Base-by-base conservation (phyloP, 1,140 invertebrate genomes). In the Planococcus citri region DNA sequence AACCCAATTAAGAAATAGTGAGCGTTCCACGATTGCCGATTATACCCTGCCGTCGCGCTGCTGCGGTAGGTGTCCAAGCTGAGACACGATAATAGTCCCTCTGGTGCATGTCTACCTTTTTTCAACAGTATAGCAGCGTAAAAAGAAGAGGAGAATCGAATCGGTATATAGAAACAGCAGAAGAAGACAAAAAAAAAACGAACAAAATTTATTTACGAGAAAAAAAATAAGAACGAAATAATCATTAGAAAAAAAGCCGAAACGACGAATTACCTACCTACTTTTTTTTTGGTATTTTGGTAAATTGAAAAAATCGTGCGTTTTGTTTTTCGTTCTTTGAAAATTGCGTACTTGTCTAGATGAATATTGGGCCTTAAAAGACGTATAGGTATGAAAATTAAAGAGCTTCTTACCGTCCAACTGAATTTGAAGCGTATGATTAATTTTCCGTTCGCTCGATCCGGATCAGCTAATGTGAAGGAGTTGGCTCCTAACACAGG, bases 381-480 rank as follows among this genome's bases (percentile, higher is more conserved):
- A n/a, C n/a, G n/a, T n/a, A n/a, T n/a, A n/a, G 57, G 21, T 20
- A 9, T 20, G 69, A 68, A 72, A 72, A 64, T 58, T 21, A 61
- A 27, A 22, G 51, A 27, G 33, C 70, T n/a, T 86, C 89, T 90
- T 78, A 93, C 90, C 84, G 91, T 92, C 91, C 91, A 94, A 78
- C 90, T 84, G 79, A 94, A 93, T 73, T 89, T 87, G 80, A 94
- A 93, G 73, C 88, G 89, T 75, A 94, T 81, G 73, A 88, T 85
- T 70, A 93, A 83, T 74, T 88, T 89, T 75, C 88, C 74, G 14
- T 70, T 73, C 70, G 72, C 86, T 72, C 86, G 14, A 69, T 85
- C 83, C 29, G 88, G 88, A 79, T 92, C 88, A 72, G 85, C 83
- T 68, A 93, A 83, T 70, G 89, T 91, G 83, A 94, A 94, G 75